phyloP scores from a whole-genome alignment of 2,888 invertebrate species.

The Pollenia griseotomentosa region DNA sequence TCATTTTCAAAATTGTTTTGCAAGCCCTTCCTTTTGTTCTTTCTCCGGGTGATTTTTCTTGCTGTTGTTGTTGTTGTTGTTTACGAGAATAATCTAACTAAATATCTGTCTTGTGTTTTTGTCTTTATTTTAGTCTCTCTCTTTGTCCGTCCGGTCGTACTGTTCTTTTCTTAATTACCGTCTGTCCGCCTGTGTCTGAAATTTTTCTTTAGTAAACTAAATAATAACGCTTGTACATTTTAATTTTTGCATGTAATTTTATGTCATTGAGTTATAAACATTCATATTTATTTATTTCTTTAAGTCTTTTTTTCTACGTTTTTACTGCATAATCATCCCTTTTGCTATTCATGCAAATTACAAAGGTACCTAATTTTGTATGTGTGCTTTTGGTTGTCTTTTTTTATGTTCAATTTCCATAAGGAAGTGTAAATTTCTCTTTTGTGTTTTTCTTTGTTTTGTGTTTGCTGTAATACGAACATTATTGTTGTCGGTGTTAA shows the following conservation, averaged over 20 bases:
- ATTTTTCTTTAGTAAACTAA: constrained; percentile 46
- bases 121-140: background rate
- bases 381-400: background rate
- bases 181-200: constrained; percentile 11
- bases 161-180: too few relatives aligned
- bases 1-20: constrained; percentile 39
- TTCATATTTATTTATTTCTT: constrained; percentile 37
- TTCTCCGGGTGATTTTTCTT: background rate
- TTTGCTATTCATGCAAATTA: constrained; percentile 29
- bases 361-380: constrained; percentile 19
- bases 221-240: constrained; percentile 52
- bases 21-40: constrained; percentile 55
- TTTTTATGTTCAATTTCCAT: constrained; percentile 52
- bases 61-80: background rate
- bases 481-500: constrained; percentile 16
- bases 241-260: constrained; percentile 68
- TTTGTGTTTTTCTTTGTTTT: constrained; percentile 1
- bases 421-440: constrained; percentile 54
- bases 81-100: constrained; percentile 55
- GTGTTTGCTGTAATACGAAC: background rate
- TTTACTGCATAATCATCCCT: constrained; percentile 64
- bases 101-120: constrained; percentile 51
- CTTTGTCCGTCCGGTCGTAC: background rate
- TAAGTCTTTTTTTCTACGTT: constrained; percentile 17
- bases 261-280: constrained; percentile 69